phyloP scores from a whole-genome alignment of 2,888 invertebrate species.

The Onthophagus sagittarius region DNA sequence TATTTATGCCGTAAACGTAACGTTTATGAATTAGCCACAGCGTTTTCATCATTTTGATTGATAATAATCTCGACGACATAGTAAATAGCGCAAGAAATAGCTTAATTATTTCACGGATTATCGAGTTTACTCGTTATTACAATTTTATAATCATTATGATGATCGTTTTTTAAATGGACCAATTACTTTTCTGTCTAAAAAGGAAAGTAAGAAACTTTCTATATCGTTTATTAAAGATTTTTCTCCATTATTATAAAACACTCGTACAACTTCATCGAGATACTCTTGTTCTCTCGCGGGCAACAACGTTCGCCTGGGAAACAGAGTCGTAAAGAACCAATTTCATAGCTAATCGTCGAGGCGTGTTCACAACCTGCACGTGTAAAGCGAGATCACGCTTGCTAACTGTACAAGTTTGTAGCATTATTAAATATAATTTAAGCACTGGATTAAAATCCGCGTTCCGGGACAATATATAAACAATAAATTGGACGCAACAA shows the following conservation, averaged over 20 bases:
- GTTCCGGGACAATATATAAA: conserved; percentile 10
- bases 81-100: background rate
- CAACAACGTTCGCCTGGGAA: background rate
- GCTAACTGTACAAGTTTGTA: conserved; percentile 5
- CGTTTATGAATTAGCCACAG: background rate
- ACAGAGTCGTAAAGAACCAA: background rate
- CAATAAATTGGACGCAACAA: conserved; percentile 1
- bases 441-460: background rate
- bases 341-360: background rate
- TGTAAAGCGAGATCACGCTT: background rate
- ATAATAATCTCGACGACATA: background rate
- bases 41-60: background rate
- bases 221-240: background rate
- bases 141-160: too few relatives aligned
- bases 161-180: too few relatives aligned
- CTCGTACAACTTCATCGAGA: background rate
- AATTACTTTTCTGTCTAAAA: background rate
- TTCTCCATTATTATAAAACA: background rate
- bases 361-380: background rate
- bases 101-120: background rate
- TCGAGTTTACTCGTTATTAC: background rate
- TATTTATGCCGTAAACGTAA: background rate
- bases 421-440: conserved; percentile 13
- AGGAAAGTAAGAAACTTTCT: background rate
- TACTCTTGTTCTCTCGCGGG: background rate